These are phyloP conservation scores for Drosophila testacea DNA, from an alignment of 2,888 invertebrate genomes.

Conservation along the genomic window DNA sequence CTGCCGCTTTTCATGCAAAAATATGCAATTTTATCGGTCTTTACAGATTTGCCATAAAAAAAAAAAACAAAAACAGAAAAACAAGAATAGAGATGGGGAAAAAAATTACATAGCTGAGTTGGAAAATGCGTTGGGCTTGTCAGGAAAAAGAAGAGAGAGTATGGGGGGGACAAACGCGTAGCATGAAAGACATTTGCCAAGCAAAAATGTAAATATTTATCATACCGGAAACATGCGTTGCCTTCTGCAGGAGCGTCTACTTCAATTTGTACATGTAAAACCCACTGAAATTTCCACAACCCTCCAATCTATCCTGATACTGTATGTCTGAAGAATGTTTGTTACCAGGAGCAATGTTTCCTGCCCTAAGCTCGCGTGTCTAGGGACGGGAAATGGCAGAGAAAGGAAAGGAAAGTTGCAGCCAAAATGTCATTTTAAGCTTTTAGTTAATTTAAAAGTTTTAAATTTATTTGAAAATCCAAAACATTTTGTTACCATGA, in stretches of 20 bases:
- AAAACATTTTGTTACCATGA: constrained; percentile 38
- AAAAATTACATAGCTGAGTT: constrained; percentile 40
- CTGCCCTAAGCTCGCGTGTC: neutral
- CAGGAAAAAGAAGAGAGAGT: neutral
- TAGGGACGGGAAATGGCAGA: neutral
- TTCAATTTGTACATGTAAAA: constrained; percentile 55
- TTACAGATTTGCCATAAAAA: constrained; percentile 72
- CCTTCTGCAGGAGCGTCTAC: constrained; percentile 40
- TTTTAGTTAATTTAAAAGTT: constrained; percentile 81
- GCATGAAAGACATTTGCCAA: constrained; percentile 72
- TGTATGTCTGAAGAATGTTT: constrained; percentile 38
- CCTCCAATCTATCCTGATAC: neutral
- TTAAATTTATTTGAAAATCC: constrained; percentile 71
- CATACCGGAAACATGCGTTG: constrained; percentile 68
- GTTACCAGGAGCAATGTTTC: constrained; percentile 20
- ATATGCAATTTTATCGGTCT: constrained; percentile 82
- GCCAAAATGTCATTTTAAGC: constrained; percentile 66
- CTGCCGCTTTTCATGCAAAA: constrained; percentile 61
- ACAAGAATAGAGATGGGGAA: constrained; percentile 5
- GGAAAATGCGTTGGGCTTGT: constrained; percentile 33
- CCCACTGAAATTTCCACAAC: constrained; percentile 17
- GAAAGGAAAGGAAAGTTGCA: constrained; percentile 3
- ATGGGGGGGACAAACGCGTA: constrained; percentile 33
- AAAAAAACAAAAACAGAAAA: constrained; percentile 5
- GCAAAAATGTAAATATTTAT: constrained; percentile 80